phyloP scores from a whole-genome alignment of 1,140 invertebrate species.

The Drosophila lowei region DNA sequence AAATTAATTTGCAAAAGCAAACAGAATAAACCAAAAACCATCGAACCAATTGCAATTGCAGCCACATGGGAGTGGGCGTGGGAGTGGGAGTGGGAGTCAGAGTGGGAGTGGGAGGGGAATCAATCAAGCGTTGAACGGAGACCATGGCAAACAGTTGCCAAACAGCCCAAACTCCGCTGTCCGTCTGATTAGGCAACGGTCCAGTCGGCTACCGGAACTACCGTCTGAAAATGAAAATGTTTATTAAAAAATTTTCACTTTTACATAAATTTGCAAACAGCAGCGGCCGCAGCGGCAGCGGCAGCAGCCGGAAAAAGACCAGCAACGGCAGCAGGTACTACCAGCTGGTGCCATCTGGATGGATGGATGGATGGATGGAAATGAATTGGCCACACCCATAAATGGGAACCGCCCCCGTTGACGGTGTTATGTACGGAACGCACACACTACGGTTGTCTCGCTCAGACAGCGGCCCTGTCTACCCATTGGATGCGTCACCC shows the following conservation, averaged over 20 bases:
- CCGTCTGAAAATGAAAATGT: constrained; percentile 75
- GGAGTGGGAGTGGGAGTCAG: constrained; percentile 20
- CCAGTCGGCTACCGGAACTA: constrained; percentile 50
- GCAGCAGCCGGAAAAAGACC: constrained; percentile 25
- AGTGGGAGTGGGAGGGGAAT: constrained; percentile 48
- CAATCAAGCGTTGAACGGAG: constrained; percentile 65
- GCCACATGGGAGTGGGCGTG: constrained; percentile 31
- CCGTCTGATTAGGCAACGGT: constrained; percentile 55
- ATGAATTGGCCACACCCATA: constrained; percentile 57
- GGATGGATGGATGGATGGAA: constrained; percentile 14
- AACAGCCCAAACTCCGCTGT: constrained; percentile 8
- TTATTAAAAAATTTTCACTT: constrained; percentile 81
- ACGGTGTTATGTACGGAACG: constrained; percentile 45
- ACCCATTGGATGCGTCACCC: constrained; percentile 41
- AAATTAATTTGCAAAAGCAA: constrained; percentile 67
- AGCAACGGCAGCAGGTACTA: constrained; percentile 34
- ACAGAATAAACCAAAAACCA: constrained; percentile 43
- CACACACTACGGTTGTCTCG: constrained; percentile 51
- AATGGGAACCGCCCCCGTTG: constrained; percentile 44
- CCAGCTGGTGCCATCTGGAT: constrained; percentile 55
- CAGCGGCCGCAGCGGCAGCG: constrained; percentile 10
- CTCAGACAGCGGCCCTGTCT: constrained; percentile 29
- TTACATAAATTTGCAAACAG: constrained; percentile 64
- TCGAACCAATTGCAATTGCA: constrained; percentile 36
- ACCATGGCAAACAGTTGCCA: constrained; percentile 40